Conservation (phyloP, 2,113 vertebrate genomes). For the Pseudorectes ferrugineus region DNA sequence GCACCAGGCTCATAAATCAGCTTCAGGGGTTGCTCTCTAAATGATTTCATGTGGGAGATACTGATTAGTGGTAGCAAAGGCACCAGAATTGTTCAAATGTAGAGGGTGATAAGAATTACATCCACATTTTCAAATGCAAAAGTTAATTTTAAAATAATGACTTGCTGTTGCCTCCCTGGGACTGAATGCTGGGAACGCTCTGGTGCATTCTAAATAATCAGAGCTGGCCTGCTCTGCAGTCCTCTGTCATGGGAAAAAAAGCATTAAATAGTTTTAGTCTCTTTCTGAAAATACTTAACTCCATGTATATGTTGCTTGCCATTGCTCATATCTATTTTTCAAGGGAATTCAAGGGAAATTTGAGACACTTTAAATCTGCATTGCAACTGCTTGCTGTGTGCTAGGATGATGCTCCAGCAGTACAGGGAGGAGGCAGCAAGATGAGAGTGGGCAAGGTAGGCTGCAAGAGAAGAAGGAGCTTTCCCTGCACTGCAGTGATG, state of each 20-base stretch:
- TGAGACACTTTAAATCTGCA: not conserved
- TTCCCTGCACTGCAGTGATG: no score
- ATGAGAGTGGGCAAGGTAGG: not conserved
- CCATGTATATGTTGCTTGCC: not conserved
- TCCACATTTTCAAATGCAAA: not conserved
- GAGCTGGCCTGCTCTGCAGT: not conserved
- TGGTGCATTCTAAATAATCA: not conserved
- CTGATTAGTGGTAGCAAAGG: not conserved
- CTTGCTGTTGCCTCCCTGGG: not conserved
- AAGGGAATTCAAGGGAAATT: not conserved
- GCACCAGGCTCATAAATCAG: not conserved
- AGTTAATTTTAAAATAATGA: not conserved
- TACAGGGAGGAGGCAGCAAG: not conserved
- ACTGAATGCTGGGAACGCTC: not conserved
- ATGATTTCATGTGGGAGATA: not conserved
- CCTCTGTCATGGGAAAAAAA: not conserved
- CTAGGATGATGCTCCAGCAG: not conserved
- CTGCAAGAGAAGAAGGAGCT: not conserved
- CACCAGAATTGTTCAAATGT: not conserved
- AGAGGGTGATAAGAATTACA: not conserved
- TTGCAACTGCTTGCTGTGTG: fast-evolving
- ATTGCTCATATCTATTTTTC: not conserved
- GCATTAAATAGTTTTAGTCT: not conserved
- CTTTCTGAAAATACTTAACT: not conserved
- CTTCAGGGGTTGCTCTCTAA: not conserved